Evolutionary conservation across 2,113 vertebrate species (phyloP), one percentile per base, ranked within the genome.

Genomic region (Paradoxurus hermaphroditus): DNA sequence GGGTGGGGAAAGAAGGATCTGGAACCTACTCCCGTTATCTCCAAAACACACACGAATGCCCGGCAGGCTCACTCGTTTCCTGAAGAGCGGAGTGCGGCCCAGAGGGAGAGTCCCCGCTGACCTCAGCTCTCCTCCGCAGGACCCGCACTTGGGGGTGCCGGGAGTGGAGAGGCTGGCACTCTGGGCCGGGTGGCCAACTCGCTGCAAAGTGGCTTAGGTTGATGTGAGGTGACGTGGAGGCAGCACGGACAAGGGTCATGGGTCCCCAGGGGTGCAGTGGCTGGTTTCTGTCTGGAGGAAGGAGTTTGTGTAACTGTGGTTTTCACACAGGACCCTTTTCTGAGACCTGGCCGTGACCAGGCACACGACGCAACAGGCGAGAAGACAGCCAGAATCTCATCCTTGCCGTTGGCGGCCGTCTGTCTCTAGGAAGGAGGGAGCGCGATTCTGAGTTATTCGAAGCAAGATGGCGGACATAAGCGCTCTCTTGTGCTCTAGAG

Each of bases 21-120:
- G 31, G 14, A 41, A 13, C 18, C 44, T 34, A 44, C 41, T 29
- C 21, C 39, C 27, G 9, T 9, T 6, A 4, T 25, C 75, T 88
- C 49, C 25, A 8, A 53, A 51, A 23, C 53, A 16, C 19, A 0
- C 0, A 0, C 0, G 0, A 19, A 1, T 0, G 39, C 1, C 27
- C 4, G 34, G 18, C 7, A 23, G 0, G 3, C 62, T 10, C 29
- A 0, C 31, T 23, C 18, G 5, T 7, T 68, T 46, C 25, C 73
- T 23, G 49, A 53, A 87, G 49, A 46, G 10, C 9, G 2, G 29
- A 0, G 65, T 0, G 8, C 5, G 23, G 51, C 0, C 7, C 49
- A 59, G 21, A 0, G 0, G 27, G 21, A 39, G 5, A 36, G 56
- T 21, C 14, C 25, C 12, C 0, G 15, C 15, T 3, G 11, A 18